These are phyloP conservation scores for Mamestra configurata DNA, from an alignment of 1,140 invertebrate genomes.

Conservation along the genomic window DNA sequence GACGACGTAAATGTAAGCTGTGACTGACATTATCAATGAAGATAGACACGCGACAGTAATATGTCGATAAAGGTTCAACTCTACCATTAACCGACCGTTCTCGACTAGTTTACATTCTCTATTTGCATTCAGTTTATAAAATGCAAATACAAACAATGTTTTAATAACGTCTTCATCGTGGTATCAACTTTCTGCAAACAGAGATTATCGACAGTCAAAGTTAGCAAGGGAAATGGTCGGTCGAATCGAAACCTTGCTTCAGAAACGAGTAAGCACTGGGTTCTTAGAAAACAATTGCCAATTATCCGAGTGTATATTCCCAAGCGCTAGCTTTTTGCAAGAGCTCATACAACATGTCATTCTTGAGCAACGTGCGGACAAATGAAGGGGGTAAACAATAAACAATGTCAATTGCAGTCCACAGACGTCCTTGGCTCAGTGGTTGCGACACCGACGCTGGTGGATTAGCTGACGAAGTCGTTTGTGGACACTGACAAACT, in stretches of 20 bases:
- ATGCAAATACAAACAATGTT: constrained; percentile 10
- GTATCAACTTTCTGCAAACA: constrained; percentile 17
- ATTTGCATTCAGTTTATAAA: constrained; percentile 21
- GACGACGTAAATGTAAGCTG: constrained; percentile 24
- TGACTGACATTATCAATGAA: constrained; percentile 35
- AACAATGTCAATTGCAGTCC: constrained; percentile 65
- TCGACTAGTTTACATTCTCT: constrained; percentile 9
- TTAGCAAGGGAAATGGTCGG: constrained; percentile 28
- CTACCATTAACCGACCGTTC: constrained; percentile 22
- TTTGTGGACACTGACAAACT: constrained; percentile 4
- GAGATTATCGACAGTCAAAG: constrained; percentile 3
- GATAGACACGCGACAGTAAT: constrained; percentile 39
- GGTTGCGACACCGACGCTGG: constrained; percentile 40
- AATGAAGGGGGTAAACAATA: constrained; percentile 63
- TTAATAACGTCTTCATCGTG: neutral
- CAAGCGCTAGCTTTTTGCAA: constrained; percentile 66
- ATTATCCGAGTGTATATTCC: constrained; percentile 62
- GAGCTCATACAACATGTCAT: constrained; percentile 56
- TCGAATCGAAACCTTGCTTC: constrained; percentile 48
- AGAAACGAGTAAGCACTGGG: constrained; percentile 34
- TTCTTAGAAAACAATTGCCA: constrained; percentile 63
- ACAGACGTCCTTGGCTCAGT: constrained; percentile 52
- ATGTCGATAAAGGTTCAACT: constrained; percentile 36
- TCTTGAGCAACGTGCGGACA: constrained; percentile 59
- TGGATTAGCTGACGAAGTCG: constrained; percentile 26